Conservation (phyloP, 2,888 invertebrate species). For the Pachymerium ferrugineum region DNA sequence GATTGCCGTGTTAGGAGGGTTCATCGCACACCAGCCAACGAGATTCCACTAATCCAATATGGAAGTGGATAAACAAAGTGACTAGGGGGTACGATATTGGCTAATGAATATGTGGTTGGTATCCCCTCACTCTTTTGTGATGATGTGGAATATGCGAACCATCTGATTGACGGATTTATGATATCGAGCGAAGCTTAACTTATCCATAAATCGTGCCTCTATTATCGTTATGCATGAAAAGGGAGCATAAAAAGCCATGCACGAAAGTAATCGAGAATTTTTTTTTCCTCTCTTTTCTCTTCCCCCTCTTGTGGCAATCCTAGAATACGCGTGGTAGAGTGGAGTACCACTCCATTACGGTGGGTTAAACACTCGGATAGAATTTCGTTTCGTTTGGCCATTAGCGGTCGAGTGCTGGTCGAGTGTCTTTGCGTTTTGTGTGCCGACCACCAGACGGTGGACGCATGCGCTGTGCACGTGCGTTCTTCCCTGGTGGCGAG, state of each 20-base stretch:
- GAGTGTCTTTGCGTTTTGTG: not conserved
- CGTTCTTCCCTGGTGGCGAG: not conserved
- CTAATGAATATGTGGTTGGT: conserved; percentile 4
- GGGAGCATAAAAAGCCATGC: not conserved
- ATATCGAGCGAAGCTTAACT: conserved; percentile 4
- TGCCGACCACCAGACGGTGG: not conserved
- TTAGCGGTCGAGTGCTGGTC: not conserved
- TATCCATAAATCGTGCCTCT: not conserved
- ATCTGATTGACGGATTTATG: conserved; percentile 1
- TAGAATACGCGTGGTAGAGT: not conserved
- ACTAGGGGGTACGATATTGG: conserved; percentile 2
- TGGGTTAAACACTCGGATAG: not conserved
- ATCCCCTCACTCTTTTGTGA: not conserved
- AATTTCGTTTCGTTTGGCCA: conserved; percentile 6
- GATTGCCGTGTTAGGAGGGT: not conserved
- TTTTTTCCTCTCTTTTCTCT: not conserved
- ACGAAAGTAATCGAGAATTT: conserved; percentile 8
- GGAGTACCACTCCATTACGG: not conserved
- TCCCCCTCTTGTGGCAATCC: not conserved
- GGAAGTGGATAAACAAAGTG: conserved; percentile 4
- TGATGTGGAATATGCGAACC: not conserved
- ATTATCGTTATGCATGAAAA: conserved; percentile 13
- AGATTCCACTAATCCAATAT: conserved; percentile 9
- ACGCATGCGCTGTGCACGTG: not conserved
- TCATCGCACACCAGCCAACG: not conserved